Evolutionary conservation across 2,113 vertebrate species (phyloP).

Genomic region (Hemibagrus wyckioides): DNA sequence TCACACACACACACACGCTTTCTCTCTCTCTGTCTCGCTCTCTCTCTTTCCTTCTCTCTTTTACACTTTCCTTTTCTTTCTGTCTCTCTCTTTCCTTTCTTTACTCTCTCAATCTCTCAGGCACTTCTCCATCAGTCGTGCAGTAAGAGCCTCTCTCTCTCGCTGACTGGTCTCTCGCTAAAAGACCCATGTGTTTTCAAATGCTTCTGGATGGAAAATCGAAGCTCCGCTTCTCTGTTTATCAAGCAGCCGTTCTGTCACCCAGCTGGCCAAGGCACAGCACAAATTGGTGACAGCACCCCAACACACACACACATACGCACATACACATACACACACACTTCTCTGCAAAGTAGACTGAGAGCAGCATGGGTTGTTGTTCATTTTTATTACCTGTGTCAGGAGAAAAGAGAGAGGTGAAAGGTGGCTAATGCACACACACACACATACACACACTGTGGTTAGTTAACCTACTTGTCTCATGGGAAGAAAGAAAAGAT

Average conservation of each 20-base stretch:
- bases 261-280: conserved; percentile 68
- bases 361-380: conserved; percentile 56
- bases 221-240: conserved; percentile 79
- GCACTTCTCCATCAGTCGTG: conserved; percentile 48
- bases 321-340: conserved; percentile 35
- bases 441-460: conserved; percentile 42
- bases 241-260: conserved; percentile 80
- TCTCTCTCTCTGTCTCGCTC: conserved; percentile 48
- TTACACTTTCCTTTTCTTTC: conserved; percentile 36
- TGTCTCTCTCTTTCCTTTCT: conserved; percentile 51
- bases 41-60: conserved; percentile 43
- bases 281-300: conserved; percentile 73
- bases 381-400: conserved; percentile 67
- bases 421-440: conserved; percentile 47
- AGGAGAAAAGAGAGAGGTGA: conserved; percentile 52
- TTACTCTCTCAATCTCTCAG: neutral
- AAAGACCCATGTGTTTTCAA: conserved; percentile 80
- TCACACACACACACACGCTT: too few species aligned
- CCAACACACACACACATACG: conserved; percentile 53
- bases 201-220: conserved; percentile 79
- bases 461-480: conserved; percentile 48
- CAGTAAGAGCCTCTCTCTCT: conserved; percentile 51
- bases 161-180: conserved; percentile 32
- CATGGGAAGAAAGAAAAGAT: conserved; percentile 7
- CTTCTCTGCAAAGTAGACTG: conserved; percentile 48